Base-by-base conservation (phyloP, 2,797 vertebrate species). In the Microctenopoma steveboyesi region DNA sequence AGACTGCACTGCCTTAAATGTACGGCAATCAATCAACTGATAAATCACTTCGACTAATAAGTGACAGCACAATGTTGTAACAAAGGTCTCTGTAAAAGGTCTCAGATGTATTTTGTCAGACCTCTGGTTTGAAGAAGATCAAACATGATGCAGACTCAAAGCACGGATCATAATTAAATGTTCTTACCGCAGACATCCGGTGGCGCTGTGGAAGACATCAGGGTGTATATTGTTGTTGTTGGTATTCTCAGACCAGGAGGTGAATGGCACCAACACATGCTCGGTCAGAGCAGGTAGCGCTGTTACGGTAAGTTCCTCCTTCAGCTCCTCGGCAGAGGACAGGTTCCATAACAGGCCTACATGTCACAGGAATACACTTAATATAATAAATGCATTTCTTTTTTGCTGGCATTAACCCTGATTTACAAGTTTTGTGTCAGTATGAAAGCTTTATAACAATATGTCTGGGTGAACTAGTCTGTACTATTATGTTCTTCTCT, bases 281-380 rank as follows among this genome's bases (percentile, higher is more conserved):
- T 98, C 93, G 0, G 94, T 95, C 82, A 99, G 89, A 15, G 92
- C 93, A 0, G 95, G 95, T 48, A 98, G 88, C 1, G 95, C 96
- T 1, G 92, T 93, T 0, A 66, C 58, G 18, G 96, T 93, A 46
- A 99, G 92, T 51, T 95, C 93, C 10, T 79, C 75, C 85, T 97
- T 98, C 33, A 98, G 86, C 25, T 91, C 86, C 0, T 97, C 95
- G 0, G 92, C 92, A 12, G 97, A 97, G 5, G 97, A 99, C 78
- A 99, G 82, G 90, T 99, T 99, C 97, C 97, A 99, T n/a, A 99
- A 94, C 68, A 99, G 89, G 18, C 97, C 97, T 99, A 57, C 4
- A 25, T 1, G 52, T 0, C 5, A 1, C n/a, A 46, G n/a, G 6
- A 28, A 0, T 8, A 11, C 2, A 45, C 25, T 35, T 46, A 22